phyloP scores from a whole-genome alignment of 2,888 invertebrate genomes.

The Metopia argyrocephala region DNA sequence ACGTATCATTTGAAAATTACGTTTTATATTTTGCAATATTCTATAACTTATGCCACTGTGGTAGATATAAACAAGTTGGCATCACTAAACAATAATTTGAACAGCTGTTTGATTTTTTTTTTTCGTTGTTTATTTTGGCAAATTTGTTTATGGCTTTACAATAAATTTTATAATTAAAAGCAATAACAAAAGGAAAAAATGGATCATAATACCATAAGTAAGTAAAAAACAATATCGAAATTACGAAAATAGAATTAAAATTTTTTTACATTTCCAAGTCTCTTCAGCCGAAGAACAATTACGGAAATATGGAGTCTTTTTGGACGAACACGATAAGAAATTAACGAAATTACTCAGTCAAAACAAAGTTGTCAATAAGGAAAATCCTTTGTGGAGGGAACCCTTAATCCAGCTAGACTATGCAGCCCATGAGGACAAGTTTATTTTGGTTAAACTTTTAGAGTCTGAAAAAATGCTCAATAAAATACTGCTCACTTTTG shows the following conservation, averaged over 20 bases:
- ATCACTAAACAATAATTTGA: not conserved
- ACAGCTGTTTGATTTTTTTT: not conserved
- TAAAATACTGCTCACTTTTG: slow-evolving; percentile 88
- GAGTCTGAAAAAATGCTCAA: slow-evolving; percentile 89
- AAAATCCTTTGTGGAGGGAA: slow-evolving; percentile 45
- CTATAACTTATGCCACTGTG: not conserved
- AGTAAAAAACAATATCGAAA: slow-evolving; percentile 25
- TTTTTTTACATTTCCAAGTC: slow-evolving; percentile 62
- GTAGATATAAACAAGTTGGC: not conserved
- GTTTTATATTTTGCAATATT: too few relatives aligned
- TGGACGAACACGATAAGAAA: slow-evolving; percentile 72
- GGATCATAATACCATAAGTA: slow-evolving; percentile 64
- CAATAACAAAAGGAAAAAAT: slow-evolving; percentile 27
- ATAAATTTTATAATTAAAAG: not conserved
- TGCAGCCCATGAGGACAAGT: slow-evolving; percentile 80
- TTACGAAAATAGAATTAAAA: not conserved
- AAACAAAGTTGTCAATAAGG: slow-evolving; percentile 47
- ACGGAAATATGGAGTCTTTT: slow-evolving; percentile 73
- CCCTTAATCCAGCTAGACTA: slow-evolving; percentile 70
- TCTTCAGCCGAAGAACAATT: slow-evolving; percentile 75
- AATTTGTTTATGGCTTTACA: slow-evolving; percentile 15
- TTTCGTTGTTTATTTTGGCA: slow-evolving; percentile 2
- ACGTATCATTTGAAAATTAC: too few relatives aligned
- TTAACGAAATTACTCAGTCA: slow-evolving; percentile 66
- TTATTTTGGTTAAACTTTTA: slow-evolving; percentile 84